phyloP scores from a whole-genome alignment of 1,140 invertebrate species.

The Bombus confusus region DNA sequence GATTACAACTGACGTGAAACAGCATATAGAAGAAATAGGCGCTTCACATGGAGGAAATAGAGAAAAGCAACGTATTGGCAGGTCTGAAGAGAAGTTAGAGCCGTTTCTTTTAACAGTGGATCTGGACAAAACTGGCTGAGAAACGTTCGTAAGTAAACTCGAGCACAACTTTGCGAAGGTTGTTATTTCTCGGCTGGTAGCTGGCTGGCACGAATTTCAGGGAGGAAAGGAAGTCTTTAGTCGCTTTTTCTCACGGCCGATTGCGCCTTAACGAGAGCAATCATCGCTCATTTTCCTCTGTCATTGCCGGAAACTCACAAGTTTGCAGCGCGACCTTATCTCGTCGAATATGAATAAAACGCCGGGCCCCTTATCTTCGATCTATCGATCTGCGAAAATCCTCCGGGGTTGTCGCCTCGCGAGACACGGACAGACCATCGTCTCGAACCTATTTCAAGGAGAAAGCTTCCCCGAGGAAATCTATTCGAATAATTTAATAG shows the following conservation, averaged over 20 bases:
- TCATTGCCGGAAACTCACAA: conserved; percentile 30
- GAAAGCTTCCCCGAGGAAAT: background rate
- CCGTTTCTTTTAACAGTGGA: too few relatives aligned
- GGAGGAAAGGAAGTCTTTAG: conserved; percentile 23
- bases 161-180: background rate
- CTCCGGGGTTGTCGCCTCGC: background rate
- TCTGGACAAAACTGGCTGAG: background rate
- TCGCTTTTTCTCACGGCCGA: conserved; percentile 22
- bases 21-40: too few relatives aligned
- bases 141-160: conserved; percentile 4
- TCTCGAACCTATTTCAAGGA: background rate
- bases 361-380: conserved; percentile 8
- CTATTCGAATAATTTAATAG: background rate
- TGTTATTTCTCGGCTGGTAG: conserved; percentile 26
- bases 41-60: too few relatives aligned
- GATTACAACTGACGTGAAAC: too few relatives aligned
- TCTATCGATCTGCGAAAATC: background rate
- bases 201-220: conserved; percentile 1
- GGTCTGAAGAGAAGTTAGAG: too few relatives aligned
- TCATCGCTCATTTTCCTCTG: conserved; percentile 37
- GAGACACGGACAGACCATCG: background rate
- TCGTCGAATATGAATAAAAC: conserved; percentile 24
- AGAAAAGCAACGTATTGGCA: too few relatives aligned
- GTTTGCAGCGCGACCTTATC: conserved; percentile 24
- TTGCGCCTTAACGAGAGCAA: conserved; percentile 40